Evolutionary conservation across 2,797 vertebrate genomes (phyloP), one percentile per base, ranked within the genome.

Genomic region (Gallinago nigripennis): DNA sequence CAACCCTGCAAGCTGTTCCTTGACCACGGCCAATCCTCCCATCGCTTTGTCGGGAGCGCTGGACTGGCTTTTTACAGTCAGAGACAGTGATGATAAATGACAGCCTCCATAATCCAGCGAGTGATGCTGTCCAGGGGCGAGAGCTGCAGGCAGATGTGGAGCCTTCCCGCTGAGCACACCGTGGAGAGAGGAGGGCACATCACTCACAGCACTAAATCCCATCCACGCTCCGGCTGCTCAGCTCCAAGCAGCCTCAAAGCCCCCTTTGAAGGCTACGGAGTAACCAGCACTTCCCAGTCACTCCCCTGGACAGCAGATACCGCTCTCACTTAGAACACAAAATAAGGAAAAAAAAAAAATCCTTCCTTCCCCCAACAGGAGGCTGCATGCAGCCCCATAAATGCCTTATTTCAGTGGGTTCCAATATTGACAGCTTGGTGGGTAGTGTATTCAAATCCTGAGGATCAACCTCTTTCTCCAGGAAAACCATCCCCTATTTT

Each of bases 31-130:
- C 31, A 94, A 35, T 65, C 53, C 70, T 92, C 86, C 71, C 1
- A 2, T 50, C 10, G 2, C 82, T 91, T 81, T 88, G 76, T 91
- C 80, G 65, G 82, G 64, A 87, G 81, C 0, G 0, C 61, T 28
- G 73, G 80, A 79, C 78, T 82, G 91, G 73, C 96, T 95, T 92
- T 93, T 92, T 46, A 70, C 93, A 90, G 90, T 71, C 53, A n/a
- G 78, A 94, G 56, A 90, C 45, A 30, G 85, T 69, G 75, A 95
- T 86, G 78, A 95, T 57, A 92, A 94, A 90, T 78, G 94, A 95
- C 92, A 95, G 94, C 45, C 81, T 88, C 95, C 94, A 80, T 91
- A 96, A 96, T 88, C 90, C 88, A 85, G 78, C 90, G 91, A 96
- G 75, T 61, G 75, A 91, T 77, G 80, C 71, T 86, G 60, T 88